phyloP scores from a whole-genome alignment of 30 jellyfish, hydroid and myxozoan genomes.

The Aurelia sp. region DNA sequence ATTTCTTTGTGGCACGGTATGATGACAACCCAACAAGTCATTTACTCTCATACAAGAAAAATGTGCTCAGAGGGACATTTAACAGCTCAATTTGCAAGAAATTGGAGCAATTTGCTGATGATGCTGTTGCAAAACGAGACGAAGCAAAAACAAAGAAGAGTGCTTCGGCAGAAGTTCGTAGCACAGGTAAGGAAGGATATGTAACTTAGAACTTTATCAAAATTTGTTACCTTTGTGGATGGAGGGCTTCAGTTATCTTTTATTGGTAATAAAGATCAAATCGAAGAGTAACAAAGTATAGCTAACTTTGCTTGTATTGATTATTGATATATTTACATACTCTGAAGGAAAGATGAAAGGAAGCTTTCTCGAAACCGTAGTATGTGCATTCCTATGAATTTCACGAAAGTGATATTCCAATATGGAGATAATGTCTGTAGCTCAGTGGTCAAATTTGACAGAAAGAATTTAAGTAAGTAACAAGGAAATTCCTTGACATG shows the following conservation, averaged over 20 bases:
- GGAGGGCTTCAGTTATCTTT: background rate
- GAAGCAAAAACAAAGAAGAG: conserved; percentile 7
- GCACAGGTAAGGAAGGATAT: conserved; percentile 1
- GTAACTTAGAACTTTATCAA: no score
- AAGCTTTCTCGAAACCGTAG: no score
- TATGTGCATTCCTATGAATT: no score
- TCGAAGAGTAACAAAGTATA: no score
- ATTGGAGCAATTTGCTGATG: conserved; percentile 44
- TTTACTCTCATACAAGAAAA: conserved; percentile 47
- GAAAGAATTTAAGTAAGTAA: no score
- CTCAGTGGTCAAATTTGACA: no score
- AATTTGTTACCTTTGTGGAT: background rate
- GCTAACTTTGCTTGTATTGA: no score
- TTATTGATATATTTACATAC: no score
- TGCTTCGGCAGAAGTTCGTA: conserved; percentile 1
- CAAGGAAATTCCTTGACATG: no score
- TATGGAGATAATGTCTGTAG: no score
- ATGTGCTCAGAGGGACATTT: conserved; percentile 68
- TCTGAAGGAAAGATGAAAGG: no score
- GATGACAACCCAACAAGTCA: conserved; percentile 45
- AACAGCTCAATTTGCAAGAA: conserved; percentile 70
- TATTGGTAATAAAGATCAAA: background rate
- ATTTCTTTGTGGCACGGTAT: conserved; percentile 86
- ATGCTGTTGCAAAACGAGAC: conserved; percentile 16
- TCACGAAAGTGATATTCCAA: no score